Base-by-base conservation (phyloP, 2,113 vertebrate genomes). In the Oophaga pumilio region DNA sequence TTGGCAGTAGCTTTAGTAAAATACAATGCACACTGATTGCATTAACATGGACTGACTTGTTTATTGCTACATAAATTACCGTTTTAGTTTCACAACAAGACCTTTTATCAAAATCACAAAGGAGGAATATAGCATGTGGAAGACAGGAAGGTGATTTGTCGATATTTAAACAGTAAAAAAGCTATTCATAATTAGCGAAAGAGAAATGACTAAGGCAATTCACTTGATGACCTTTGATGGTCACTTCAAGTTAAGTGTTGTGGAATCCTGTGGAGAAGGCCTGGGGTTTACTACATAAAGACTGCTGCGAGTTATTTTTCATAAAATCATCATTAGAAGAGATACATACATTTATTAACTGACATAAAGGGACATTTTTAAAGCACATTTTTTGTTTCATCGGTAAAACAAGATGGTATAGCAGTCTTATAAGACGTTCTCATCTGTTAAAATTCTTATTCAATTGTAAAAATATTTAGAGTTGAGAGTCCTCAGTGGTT, bases 11-110 rank as follows among this genome's bases (percentile, higher is more conserved):
- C 76, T 77, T 20, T 15, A 60, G 56, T 60, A 59, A 80, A 33
- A 33, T 11, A 80, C 77, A 80, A 60, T 80, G 15, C 10, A 28
- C 77, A 60, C 77, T 80, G 56, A 80, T 80, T 80, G 56, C 77
- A 80, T 80, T 80, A 33, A 80, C 59, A 60, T 33, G 24, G 15
- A 59, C 26, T 11, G 15, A 80, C 53, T 57, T 79, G 18, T 80
- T 80, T 60, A 80, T 80, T 18, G 56, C 77, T 80, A 24, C 53
- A 79, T 28, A 80, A 80, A 60, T 59, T 6, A 60, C 26, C 24
- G 10, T 26, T 59, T 80, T 80, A 26, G 56, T 80, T 17, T 59
- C 15, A 17, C 53, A 26, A 59, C 53, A 80, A 60, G 28, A 18
- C 24, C 4, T 20, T 60, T 60, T 80, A 13, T 80, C 24, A 57